phyloP scores from a whole-genome alignment of 2,797 vertebrate genomes.

The Lates japonicus region DNA sequence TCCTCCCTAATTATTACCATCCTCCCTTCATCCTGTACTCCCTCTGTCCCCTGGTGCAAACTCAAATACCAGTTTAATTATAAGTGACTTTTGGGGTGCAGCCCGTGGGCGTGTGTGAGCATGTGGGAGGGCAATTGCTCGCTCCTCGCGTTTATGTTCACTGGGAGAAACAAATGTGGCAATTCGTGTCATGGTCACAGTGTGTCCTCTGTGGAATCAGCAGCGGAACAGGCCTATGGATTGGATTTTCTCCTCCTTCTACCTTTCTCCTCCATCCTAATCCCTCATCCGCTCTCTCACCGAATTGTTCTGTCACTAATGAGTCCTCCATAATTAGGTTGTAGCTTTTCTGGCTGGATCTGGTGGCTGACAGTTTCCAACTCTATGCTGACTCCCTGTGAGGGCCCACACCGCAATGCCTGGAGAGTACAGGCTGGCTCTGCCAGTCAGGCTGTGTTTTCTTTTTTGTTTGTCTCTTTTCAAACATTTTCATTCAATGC shows the following conservation, averaged over 20 bases:
- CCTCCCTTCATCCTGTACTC: conserved; percentile 28
- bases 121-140: conserved; percentile 44
- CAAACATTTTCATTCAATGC: conserved; percentile 29
- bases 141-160: conserved; percentile 62
- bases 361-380: conserved; percentile 74
- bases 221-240: conserved; percentile 61
- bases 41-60: conserved; percentile 44
- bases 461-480: conserved; percentile 11
- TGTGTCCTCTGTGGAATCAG: conserved; percentile 61
- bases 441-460: conserved; percentile 48
- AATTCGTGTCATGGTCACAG: conserved; percentile 47
- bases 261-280: conserved; percentile 36
- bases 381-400: conserved; percentile 46
- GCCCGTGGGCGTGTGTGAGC: conserved; percentile 47
- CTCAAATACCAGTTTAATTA: conserved; percentile 75
- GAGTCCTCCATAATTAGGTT: conserved; percentile 76
- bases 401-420: conserved; percentile 57
- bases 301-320: conserved; percentile 68
- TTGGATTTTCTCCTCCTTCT: conserved; percentile 54
- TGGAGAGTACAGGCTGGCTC: conserved; percentile 49
- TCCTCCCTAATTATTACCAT: conserved; percentile 33
- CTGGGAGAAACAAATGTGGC: conserved; percentile 50
- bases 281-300: conserved; percentile 18
- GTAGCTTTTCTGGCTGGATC: conserved; percentile 65
- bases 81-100: conserved; percentile 52